Evolutionary conservation across 1,140 invertebrate genomes (phyloP), one percentile per base, ranked within the genome.

Genomic region (Drosophila burlai): DNA sequence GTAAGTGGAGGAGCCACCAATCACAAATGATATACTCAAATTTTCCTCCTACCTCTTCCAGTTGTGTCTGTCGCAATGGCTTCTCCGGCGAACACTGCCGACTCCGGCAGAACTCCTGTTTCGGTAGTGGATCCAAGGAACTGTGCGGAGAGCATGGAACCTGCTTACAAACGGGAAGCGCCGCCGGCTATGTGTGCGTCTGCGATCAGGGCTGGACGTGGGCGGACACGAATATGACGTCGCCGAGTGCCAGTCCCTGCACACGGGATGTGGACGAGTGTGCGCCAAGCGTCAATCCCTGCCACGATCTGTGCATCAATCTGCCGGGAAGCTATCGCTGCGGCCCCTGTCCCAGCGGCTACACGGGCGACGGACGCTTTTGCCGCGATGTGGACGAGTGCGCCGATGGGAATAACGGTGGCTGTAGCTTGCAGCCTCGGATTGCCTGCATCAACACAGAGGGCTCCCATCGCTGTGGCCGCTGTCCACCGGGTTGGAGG

Each of bases 361-460:
- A 97, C 91, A 95, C 96, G 61, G 98, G 98, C 45, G 83, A 98
- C 94, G 98, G 98, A 2, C 96, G 95, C 83, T 95, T 95, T 45
- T 99, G 98, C 90, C 92, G 93, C 1, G 98, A 99, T 91, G 95
- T 98, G 24, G 96, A 99, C 89, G 98, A 99, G 94, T 99, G 98
- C 92, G 84, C 94, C 16, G 93, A 95, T 11, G 72, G 59, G 26
- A 95, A 97, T 81, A 98, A 98, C 92, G 98, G 98, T 6, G 98
- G 98, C 13, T 99, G 98, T 92, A 98, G 97, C 72, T 97, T 97
- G 2, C 93, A 94, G 58, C 98, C 98, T 0, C 94, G 96, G 66
- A 87, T 92, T 1, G 38, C 18, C 15, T 99, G 98, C 92, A 95
- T 97, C 38, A 99, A 99, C 91, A 97, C 96, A 2, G 91, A 92